Base-by-base conservation (phyloP, 2,888 invertebrate species). In the Idaea biselata region DNA sequence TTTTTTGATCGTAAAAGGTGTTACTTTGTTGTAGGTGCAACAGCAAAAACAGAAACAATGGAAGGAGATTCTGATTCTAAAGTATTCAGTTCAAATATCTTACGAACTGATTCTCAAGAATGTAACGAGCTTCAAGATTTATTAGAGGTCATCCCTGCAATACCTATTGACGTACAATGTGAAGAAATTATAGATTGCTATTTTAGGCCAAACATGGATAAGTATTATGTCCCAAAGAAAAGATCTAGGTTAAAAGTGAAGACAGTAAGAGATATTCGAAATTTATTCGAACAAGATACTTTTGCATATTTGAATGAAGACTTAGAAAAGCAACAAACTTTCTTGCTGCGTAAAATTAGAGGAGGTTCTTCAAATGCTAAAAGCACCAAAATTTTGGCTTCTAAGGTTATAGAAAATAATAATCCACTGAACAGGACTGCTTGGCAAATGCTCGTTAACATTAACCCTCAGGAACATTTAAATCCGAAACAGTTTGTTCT, bases 381-480 rank as follows among this genome's bases (percentile, higher is more conserved):
- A 59, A 75, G 77, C 56, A 89, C 91, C n/a, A 84, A 81, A 76
- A 71, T 72, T 58, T 61, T 85, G 54, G 88, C 88, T 16, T 81
- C 73, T 73, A 84, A 78, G 64, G 75, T 91, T 25, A 73, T 93
- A 57, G 80, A 78, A 60, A 72, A 75, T 60, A 79, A 84, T 66
- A 73, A 72, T 55, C 89, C 92, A 25, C 73, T 90, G 64, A 82
- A 84, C 25, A 87, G 83, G 73, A 69, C 82, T n/a, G 73, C 84
- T 16, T 92, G 91, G 91, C 87, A 90, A 79, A 91, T 92, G 88
- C 68, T 91, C 58, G 81, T 79, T 68, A 89, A 91, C 76, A 74
- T 92, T 33, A 92, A 92, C 71, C 87, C 89, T 25, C 78, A 86
- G 62, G 72, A 73, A 16, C 75, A 84, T 61, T 59, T 63, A 54